Conservation (phyloP, 2,888 invertebrate species). For the Polyommatus iphigenia region DNA sequence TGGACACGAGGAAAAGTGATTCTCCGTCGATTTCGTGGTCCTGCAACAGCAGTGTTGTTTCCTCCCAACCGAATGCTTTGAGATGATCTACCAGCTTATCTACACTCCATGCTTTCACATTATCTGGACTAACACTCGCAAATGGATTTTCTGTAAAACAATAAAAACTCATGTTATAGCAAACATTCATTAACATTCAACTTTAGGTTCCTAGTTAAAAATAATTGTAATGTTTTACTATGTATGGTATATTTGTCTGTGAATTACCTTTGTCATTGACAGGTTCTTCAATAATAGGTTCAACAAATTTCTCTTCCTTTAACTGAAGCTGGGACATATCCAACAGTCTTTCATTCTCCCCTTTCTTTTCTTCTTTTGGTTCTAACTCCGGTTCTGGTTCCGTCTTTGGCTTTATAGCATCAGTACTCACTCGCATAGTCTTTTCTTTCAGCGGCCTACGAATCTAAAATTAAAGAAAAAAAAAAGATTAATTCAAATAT, state of each 20-base stretch:
- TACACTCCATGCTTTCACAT: conserved; percentile 65
- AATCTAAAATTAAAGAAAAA: conserved; percentile 50
- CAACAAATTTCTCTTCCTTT: conserved; percentile 45
- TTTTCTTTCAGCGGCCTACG: conserved; percentile 61
- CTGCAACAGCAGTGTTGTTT: conserved; percentile 57
- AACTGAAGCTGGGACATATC: conserved; percentile 48
- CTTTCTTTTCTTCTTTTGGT: conserved; percentile 39
- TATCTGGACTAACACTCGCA: conserved; percentile 45
- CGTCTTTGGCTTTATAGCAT: conserved; percentile 38
- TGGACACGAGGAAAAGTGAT: conserved; percentile 62
- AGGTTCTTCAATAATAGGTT: conserved; percentile 34
- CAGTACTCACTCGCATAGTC: conserved; percentile 45
- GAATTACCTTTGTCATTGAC: conserved; percentile 36
- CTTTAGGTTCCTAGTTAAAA: too few relatives aligned
- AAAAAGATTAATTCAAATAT: conserved; percentile 16
- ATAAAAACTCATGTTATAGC: conserved; percentile 11
- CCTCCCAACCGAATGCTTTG: conserved; percentile 56
- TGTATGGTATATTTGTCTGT: conserved; percentile 38
- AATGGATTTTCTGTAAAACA: conserved; percentile 61
- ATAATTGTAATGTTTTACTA: background rate
- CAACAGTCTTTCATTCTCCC: conserved; percentile 45
- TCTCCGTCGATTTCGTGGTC: conserved; percentile 75
- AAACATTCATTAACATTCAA: background rate
- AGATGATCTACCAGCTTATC: conserved; percentile 56
- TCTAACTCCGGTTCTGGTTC: conserved; percentile 37